Conservation (phyloP, 2,797 vertebrate species). For the Eptatretus atami region DNA sequence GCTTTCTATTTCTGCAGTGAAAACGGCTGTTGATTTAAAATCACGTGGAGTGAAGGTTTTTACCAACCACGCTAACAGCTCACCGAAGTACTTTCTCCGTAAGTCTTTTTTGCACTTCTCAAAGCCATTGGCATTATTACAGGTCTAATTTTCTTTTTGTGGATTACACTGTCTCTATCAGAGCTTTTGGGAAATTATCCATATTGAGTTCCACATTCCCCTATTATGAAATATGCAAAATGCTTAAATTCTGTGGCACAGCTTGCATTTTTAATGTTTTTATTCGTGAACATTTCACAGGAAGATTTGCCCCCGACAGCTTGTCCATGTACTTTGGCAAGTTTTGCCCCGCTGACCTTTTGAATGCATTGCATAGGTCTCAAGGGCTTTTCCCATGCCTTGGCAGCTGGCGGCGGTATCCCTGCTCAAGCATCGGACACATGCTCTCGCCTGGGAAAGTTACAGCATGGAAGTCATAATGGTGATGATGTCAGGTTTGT, state of each 20-base stretch:
- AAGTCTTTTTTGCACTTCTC: slow-evolving; percentile 18
- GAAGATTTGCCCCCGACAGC: no score
- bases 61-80: slow-evolving; percentile 73
- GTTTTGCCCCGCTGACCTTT: neutral
- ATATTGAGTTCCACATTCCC: no score
- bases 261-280: neutral
- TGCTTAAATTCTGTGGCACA: neutral
- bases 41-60: slow-evolving; percentile 87
- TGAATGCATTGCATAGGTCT: neutral
- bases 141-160: no score
- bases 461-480: slow-evolving; percentile 89
- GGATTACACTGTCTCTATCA: no score
- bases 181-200: no score
- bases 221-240: no score
- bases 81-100: slow-evolving; percentile 92
- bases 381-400: slow-evolving; percentile 14
- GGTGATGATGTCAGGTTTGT: slow-evolving; percentile 86
- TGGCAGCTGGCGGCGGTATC: slow-evolving; percentile 80
- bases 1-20: slow-evolving; percentile 24
- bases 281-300: neutral
- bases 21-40: slow-evolving; percentile 91
- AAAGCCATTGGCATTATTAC: no score
- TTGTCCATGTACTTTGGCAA: neutral
- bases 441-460: slow-evolving; percentile 89
- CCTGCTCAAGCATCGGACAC: slow-evolving; percentile 94